These are phyloP conservation scores for Lampris incognitus DNA, from an alignment of 2,113 vertebrate genomes.

Conservation along the genomic window DNA sequence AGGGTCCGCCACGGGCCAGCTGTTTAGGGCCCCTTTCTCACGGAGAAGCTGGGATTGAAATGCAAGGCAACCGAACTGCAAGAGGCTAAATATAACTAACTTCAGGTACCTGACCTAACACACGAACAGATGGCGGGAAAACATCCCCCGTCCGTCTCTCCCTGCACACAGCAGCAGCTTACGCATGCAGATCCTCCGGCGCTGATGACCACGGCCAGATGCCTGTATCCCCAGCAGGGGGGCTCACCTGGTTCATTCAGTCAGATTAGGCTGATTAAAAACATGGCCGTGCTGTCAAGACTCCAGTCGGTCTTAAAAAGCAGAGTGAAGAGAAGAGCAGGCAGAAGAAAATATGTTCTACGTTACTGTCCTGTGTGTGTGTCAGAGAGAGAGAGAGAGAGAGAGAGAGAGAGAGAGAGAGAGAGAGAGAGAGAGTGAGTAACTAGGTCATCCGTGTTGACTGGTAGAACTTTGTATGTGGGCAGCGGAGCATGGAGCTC, in stretches of 20 bases:
- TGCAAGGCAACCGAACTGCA: slow-evolving; percentile 5
- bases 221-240: slow-evolving; percentile 18
- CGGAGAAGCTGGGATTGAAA: slow-evolving; percentile 24
- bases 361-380: slow-evolving; percentile 2
- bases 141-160: slow-evolving; percentile 6
- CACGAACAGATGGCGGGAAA: slow-evolving; percentile 64
- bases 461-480: slow-evolving; percentile 61
- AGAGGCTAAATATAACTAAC: slow-evolving; percentile 53
- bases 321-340: no score
- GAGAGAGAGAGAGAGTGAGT: slow-evolving; percentile 45
- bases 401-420: slow-evolving; percentile 33
- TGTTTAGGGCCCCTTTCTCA: slow-evolving; percentile 17
- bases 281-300: background rate
- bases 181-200: slow-evolving; percentile 3
- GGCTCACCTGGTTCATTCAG: slow-evolving; percentile 29
- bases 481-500: slow-evolving; percentile 59
- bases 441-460: slow-evolving; percentile 68
- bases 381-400: background rate
- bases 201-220: slow-evolving; percentile 45
- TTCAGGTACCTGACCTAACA: slow-evolving; percentile 37
- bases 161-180: slow-evolving; percentile 27
- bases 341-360: slow-evolving; percentile 9
- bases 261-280: slow-evolving; percentile 25
- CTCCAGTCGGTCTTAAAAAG: background rate
- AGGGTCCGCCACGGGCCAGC: slow-evolving; percentile 41